Percentiles rank a stretch among this genome's conserved stretches.
Evolutionary conservation across 2,113 vertebrate species (phyloP).

Genomic region (Ibidorhyncha struthersii): DNA sequence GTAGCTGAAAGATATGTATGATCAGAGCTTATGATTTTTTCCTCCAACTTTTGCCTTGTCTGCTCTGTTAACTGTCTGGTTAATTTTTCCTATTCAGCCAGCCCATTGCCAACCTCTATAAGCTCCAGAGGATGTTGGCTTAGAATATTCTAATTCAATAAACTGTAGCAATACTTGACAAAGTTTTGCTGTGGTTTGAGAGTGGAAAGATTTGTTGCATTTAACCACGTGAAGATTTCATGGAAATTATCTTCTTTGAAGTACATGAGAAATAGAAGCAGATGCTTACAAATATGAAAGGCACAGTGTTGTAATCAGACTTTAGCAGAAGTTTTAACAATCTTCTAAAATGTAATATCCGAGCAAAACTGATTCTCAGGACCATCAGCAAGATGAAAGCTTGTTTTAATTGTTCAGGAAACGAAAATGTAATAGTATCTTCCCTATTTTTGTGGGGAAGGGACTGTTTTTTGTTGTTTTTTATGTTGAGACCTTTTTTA

Average conservation of each 20-base stretch:
- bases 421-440: rapidly evolving
- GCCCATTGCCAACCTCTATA: not conserved
- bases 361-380: not conserved
- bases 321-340: not conserved
- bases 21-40: not conserved
- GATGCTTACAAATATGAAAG: not conserved
- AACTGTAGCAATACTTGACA: not conserved
- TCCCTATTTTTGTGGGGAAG: not conserved
- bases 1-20: not conserved
- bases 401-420: not conserved
- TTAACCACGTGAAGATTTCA: not conserved
- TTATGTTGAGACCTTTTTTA: not conserved
- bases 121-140: not conserved
- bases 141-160: not conserved
- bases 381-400: not conserved
- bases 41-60: not conserved
- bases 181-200: not conserved
- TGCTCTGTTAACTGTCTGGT: not conserved
- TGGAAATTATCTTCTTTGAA: not conserved
- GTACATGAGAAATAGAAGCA: not conserved
- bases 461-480: rapidly evolving
- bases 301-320: rapidly evolving
- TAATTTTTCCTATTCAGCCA: not conserved
- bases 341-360: not conserved
- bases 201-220: not conserved